These are phyloP conservation scores for Phenganax stokvisi DNA, from an alignment of 92 coral and sea anemone species.

Conservation along the genomic window DNA sequence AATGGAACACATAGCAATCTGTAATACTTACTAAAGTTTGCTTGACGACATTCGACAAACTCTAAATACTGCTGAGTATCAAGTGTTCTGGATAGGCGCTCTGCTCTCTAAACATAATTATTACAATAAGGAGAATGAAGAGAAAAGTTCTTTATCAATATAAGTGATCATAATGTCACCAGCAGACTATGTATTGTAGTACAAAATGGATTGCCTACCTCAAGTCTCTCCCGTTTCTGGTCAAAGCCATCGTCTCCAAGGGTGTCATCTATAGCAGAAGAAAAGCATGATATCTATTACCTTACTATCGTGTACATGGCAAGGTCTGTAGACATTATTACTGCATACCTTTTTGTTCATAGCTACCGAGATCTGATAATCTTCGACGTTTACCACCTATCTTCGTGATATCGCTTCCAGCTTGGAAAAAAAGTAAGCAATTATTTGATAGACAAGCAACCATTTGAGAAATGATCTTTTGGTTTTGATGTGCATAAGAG, in stretches of 20 bases:
- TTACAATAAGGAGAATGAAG: background rate
- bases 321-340: background rate
- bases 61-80: conserved; percentile 95
- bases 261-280: conserved; percentile 60
- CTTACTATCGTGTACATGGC: background rate
- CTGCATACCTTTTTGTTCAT: conserved; percentile 78
- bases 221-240: conserved; percentile 82
- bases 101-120: conserved; percentile 70
- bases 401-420: conserved; percentile 38
- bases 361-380: conserved; percentile 74
- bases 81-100: conserved; percentile 74
- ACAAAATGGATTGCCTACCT: conserved; percentile 41
- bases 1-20: background rate
- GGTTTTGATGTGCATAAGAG: background rate
- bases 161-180: too few species aligned
- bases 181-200: too few species aligned
- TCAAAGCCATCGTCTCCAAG: conserved; percentile 79
- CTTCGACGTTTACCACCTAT: conserved; percentile 69
- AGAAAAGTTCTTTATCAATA: too few species aligned
- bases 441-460: background rate
- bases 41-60: conserved; percentile 89
- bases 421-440: background rate
- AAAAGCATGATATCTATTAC: background rate
- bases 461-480: background rate
- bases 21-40: conserved; percentile 81